Evolutionary conservation across 2,113 vertebrate genomes (phyloP).

Genomic region (Pelecanoides urinatrix): DNA sequence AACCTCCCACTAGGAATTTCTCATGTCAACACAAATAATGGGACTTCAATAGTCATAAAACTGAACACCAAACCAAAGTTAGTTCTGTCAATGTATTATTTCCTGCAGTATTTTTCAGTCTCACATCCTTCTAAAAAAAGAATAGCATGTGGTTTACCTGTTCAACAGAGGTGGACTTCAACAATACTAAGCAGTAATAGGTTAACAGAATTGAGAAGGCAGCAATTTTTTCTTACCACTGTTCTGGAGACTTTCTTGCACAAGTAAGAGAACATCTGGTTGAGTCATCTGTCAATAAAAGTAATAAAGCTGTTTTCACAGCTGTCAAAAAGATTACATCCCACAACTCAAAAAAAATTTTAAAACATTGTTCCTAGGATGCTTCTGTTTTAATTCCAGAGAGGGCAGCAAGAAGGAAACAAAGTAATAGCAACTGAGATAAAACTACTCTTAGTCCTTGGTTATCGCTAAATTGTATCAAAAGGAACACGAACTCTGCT

Average conservation of each 20-base stretch:
- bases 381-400: neutral
- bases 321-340: neutral
- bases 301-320: neutral
- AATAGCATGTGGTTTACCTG: neutral
- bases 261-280: constrained; percentile 90
- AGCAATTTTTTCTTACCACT: constrained; percentile 82
- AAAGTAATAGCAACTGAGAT: neutral
- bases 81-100: neutral
- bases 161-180: neutral
- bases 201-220: neutral
- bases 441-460: neutral
- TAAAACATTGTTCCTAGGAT: accelerated
- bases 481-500: neutral
- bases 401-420: neutral
- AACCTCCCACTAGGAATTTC: neutral
- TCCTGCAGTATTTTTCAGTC: neutral
- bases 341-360: neutral
- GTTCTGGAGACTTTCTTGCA: constrained; percentile 86
- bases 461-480: neutral
- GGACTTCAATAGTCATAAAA: neutral
- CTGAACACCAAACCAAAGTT: neutral
- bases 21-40: neutral
- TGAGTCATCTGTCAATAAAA: constrained; percentile 87
- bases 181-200: neutral
- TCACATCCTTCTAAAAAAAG: neutral